Evolutionary conservation across 2,113 vertebrate genomes (phyloP), one percentile per base, ranked within the genome.

Genomic region (Oxyruncus cristatus): DNA sequence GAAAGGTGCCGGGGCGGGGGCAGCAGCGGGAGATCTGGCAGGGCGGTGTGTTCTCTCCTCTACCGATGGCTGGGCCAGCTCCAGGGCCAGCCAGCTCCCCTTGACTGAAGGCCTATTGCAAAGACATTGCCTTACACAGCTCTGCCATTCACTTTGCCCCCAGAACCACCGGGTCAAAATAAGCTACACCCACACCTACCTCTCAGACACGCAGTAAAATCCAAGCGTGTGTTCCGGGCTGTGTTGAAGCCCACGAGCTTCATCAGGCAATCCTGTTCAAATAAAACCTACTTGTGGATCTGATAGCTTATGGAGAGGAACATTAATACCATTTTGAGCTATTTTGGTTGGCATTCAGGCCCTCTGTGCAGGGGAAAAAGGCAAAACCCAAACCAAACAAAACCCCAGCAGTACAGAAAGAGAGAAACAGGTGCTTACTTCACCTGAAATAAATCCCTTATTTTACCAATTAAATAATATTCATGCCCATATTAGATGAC

Each of bases 151-250:
- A 18, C 23, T 32, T 35, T 2, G 2, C 22, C 55, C n/a, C 49
- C 78, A 62, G 33, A 76, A 7, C 4, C 23, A 12, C 37, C 0
- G 47, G 56, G 23, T 23, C 17, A 52, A 37, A 59, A 56, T 10
- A 21, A 90, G 20, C 16, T 2, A 5, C 13, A 12, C 0, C 2
- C 35, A 3, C 0, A 3, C n/a, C 58, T 2, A 2, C 32, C 41
- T 18, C 9, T 3, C 53, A 21, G 80, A 70, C 2, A 35, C 42
- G 5, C 14, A 2, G 4, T 2, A 20, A 35, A 44, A 26, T 10
- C 30, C 42, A 20, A 0, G 4, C 0, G 13, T 2, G 1, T 0
- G 3, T 49, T 24, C 23, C 7, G 0, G 19, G n/a, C 66, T 17
- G 30, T 15, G 5, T 3, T 3, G 58, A 67, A 21, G 55, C 77